Conservation (phyloP, 2,797 vertebrate genomes). For the Sternotherus odoratus region DNA sequence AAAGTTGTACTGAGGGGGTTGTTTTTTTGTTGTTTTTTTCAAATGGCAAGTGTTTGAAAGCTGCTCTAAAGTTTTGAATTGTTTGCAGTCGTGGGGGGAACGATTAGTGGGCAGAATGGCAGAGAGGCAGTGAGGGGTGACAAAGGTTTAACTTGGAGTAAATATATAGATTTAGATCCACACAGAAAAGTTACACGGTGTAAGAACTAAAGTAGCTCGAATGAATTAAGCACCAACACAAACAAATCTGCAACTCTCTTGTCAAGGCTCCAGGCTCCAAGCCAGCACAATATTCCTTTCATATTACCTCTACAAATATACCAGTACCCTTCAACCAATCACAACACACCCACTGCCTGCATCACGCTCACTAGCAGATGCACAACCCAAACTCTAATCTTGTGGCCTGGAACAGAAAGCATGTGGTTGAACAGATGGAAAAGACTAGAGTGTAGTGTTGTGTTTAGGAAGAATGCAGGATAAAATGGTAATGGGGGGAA, state of each 20-base stretch:
- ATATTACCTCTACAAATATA: not conserved
- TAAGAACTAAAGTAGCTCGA: not conserved
- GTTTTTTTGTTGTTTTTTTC: not conserved
- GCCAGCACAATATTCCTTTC: not conserved
- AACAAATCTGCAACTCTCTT: not conserved
- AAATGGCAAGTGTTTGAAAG: not conserved
- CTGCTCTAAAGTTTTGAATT: not conserved
- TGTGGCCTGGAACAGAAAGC: not conserved
- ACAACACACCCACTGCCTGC: not conserved
- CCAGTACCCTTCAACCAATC: not conserved
- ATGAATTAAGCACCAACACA: not conserved
- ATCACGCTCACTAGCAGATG: not conserved
- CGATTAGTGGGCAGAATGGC: not conserved
- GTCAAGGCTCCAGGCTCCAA: not conserved
- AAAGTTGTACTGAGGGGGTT: not conserved
- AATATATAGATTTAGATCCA: not conserved
- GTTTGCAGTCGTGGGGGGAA: not conserved
- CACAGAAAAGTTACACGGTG: not conserved
- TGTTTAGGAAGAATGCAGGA: not conserved
- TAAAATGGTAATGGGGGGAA: not conserved
- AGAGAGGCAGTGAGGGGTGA: not conserved
- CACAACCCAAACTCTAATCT: not conserved
- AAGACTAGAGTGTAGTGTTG: not conserved
- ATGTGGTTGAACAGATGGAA: not conserved
- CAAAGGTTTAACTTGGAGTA: not conserved